phyloP scores from a whole-genome alignment of 2,113 vertebrate species.

The Vanacampus margaritifer region DNA sequence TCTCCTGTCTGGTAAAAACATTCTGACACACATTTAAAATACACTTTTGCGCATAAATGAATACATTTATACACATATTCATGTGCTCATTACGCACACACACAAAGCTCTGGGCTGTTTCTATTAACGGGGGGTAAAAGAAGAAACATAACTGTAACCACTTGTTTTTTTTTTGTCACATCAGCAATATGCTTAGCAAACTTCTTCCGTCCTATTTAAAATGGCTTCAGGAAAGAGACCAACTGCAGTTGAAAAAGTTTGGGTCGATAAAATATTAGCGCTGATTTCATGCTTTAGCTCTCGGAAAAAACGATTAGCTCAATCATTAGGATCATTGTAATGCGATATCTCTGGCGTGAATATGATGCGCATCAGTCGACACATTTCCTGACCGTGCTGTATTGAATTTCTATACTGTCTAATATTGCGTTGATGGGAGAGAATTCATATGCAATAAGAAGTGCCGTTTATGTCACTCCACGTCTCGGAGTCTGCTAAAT shows the following conservation, averaged over 20 bases:
- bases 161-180: constrained; percentile 23
- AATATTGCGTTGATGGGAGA: constrained; percentile 14
- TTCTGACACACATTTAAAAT: constrained; percentile 4
- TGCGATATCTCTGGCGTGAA: background rate
- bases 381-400: background rate
- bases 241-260: background rate
- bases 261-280: background rate
- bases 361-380: background rate
- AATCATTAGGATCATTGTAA: constrained; percentile 13
- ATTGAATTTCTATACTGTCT: background rate
- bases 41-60: background rate
- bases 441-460: constrained; percentile 5
- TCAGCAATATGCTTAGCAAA: constrained; percentile 41
- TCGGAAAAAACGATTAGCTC: constrained; percentile 21
- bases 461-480: constrained; percentile 37
- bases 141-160: constrained; percentile 38
- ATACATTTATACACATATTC: constrained; percentile 3
- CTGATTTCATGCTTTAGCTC: constrained; percentile 4
- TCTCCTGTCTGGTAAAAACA: background rate
- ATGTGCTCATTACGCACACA: constrained; percentile 1
- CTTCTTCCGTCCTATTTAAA: constrained; percentile 25
- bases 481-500: constrained; percentile 36
- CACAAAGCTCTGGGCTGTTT: constrained; percentile 28
- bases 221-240: constrained; percentile 8
- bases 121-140: constrained; percentile 15